phyloP scores from a whole-genome alignment of 2,797 vertebrate genomes.

The Pipistrellus nathusii region DNA sequence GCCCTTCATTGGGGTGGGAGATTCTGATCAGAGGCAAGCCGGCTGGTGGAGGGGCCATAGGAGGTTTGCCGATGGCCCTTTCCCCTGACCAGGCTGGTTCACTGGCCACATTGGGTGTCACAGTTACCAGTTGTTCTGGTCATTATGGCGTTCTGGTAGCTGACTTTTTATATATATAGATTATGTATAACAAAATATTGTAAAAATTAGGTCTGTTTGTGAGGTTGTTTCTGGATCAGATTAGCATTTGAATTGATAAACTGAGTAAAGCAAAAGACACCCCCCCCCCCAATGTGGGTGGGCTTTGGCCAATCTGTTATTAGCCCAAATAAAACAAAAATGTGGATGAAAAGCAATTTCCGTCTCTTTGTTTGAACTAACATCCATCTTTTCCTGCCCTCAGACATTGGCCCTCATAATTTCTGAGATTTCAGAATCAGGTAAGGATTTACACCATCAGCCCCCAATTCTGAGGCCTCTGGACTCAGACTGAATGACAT shows the following conservation, averaged over 20 bases:
- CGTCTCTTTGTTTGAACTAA: neutral
- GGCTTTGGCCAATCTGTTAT: neutral
- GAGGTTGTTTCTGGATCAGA: neutral
- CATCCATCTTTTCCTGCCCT: neutral
- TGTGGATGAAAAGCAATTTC: neutral
- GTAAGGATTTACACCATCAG: neutral
- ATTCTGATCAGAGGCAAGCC: no score
- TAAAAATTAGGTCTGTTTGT: neutral
- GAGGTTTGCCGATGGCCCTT: no score
- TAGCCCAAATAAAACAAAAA: neutral
- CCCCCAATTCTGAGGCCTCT: neutral
- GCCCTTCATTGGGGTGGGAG: no score
- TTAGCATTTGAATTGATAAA: constrained; percentile 6
- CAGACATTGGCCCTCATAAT: neutral
- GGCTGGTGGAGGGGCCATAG: no score
- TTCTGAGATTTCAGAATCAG: neutral
- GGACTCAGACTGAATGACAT: neutral
- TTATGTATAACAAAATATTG: no score
- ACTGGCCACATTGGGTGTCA: no score
- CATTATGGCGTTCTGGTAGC: no score
- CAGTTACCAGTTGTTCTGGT: no score
- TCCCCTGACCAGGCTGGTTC: no score
- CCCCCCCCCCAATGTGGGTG: neutral
- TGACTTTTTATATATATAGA: no score
- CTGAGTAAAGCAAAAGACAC: neutral